Evolutionary conservation across 1,140 invertebrate genomes (phyloP).

Genomic region (Drosophila asahinai): DNA sequence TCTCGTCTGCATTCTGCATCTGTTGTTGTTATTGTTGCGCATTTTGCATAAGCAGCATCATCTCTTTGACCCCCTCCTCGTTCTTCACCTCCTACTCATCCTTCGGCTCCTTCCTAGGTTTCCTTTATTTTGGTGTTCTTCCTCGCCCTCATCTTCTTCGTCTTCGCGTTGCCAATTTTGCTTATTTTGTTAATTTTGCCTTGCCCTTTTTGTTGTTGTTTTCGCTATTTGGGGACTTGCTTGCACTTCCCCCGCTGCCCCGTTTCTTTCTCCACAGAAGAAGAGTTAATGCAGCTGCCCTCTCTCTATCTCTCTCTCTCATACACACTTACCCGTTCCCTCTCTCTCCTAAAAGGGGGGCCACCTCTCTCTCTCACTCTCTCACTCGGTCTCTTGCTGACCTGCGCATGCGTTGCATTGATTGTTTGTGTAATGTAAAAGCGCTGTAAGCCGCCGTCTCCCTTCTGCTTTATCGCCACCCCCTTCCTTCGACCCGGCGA

Average conservation of each 20-base stretch:
- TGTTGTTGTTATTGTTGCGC: conserved; percentile 51
- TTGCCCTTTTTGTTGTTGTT: conserved; percentile 40
- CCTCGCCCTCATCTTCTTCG: background rate
- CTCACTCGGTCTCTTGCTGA: conserved; percentile 15
- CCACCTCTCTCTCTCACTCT: conserved; percentile 8
- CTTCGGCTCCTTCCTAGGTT: conserved; percentile 4
- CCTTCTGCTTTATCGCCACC: background rate
- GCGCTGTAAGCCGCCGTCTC: conserved; percentile 54
- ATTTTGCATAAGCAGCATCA: conserved; percentile 68
- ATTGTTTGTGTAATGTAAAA: conserved; percentile 78
- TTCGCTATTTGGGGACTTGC: conserved; percentile 69
- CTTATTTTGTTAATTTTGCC: conserved; percentile 63
- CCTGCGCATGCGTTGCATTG: conserved; percentile 72
- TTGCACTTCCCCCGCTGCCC: conserved; percentile 46
- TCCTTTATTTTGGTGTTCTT: conserved; percentile 16
- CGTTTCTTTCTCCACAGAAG: conserved; percentile 18
- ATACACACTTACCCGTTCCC: conserved; percentile 4
- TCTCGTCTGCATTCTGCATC: conserved; percentile 57
- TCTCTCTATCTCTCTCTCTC: conserved; percentile 7
- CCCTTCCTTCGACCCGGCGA: conserved; percentile 10
- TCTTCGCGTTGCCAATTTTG: conserved; percentile 53
- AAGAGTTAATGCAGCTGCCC: conserved; percentile 53
- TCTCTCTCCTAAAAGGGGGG: conserved; percentile 4
- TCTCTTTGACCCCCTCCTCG: conserved; percentile 22
- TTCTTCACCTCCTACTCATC: conserved; percentile 25